Base-by-base conservation (phyloP, 2,797 vertebrate genomes). In the Tapera naevia region DNA sequence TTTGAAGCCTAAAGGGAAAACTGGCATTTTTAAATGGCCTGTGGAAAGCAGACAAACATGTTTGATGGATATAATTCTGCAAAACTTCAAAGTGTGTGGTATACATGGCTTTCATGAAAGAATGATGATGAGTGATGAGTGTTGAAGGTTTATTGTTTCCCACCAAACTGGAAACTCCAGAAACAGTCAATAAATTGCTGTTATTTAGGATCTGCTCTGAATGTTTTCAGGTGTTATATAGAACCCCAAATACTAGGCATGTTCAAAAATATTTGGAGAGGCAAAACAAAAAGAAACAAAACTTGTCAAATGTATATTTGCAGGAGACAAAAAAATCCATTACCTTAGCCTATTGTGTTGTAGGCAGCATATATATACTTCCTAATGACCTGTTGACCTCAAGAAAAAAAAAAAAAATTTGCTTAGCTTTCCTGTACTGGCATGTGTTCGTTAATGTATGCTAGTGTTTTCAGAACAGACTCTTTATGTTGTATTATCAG, bases 1-100 rank as follows among this genome's bases (percentile, higher is more conserved):
- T 76, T 56, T 94, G 64, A 87, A 76, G 25, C 19, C 41, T 50
- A 84, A 95, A 78, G 50, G 17, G 14, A 60, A 39, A 93, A 45
- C 18, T 45, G 18, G 4, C 17, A 27, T 88, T 93, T 89, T 85
- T 12, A 50, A 56, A 13, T 7, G 3, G 30, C 66, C 71, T 6
- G 2, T 11, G 23, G 41, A 76, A 88, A 89, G 17, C 46, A 86
- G 33, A 70, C 2, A 43, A 74, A 69, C 7, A 17, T 46, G 27
- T 80, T 75, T 69, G 73, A 70, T 35, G 17, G 9, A 8, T 24
- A 8, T 21, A 5, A 64, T 86, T 88, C 48, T 85, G 30, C 23
- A 70, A 74, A 82, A 46, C 51, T 79, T 94, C 62, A 60, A 61
- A 61, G 25, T 70, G 4, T 61, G 32, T 19, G 23, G 9, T n/a